Base-by-base conservation (phyloP, 2,113 vertebrate genomes). In the Caracal caracal region DNA sequence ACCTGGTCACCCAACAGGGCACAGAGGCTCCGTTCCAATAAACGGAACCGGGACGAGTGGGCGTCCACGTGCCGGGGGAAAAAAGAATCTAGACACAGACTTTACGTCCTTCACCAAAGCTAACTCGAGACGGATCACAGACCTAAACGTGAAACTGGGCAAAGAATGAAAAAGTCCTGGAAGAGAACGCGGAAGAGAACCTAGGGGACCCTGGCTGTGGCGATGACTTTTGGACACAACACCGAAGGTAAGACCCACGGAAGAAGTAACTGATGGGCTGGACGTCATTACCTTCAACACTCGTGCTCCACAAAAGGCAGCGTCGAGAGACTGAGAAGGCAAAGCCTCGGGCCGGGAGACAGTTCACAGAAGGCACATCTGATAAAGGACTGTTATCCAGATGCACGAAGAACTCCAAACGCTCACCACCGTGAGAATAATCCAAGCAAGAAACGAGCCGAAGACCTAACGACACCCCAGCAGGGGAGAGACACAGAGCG, bases 51-150 rank as follows among this genome's bases (percentile, higher is more conserved):
- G 75, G 49, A 78, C 16, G 43, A 28, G 40, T 33, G 47, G 28
- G 16, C 4, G 4, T 33, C 4, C 4, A 16, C 2, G 10, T 2
- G 37, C 12, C 17, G 5, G 24, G 1, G 0, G 26, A 15, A 10
- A 8, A 15, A 15, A 30, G 43, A 9, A 20, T 33, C 28, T 78
- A 33, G 28, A 78, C 5, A 30, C 28, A 33, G 43, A 78, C 9
- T 49, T 51, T 33, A 19, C 16, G 19, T 19, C 15, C 47, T 78
- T 51, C 75, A 49, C 16, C 11, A 78, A 33, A 19, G 19, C 16
- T 49, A 33, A 49, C 75, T 78, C 43, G 2, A 30, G 28, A 76
- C 9, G 43, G 40, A 17, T 49, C 73, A 76, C 6, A 17, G 13
- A 49, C 75, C 9, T 30, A 33, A 47, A 20, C 49, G 33, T 0